Base-by-base conservation (phyloP, 2,113 vertebrate species). In the Anguilla rostrata region DNA sequence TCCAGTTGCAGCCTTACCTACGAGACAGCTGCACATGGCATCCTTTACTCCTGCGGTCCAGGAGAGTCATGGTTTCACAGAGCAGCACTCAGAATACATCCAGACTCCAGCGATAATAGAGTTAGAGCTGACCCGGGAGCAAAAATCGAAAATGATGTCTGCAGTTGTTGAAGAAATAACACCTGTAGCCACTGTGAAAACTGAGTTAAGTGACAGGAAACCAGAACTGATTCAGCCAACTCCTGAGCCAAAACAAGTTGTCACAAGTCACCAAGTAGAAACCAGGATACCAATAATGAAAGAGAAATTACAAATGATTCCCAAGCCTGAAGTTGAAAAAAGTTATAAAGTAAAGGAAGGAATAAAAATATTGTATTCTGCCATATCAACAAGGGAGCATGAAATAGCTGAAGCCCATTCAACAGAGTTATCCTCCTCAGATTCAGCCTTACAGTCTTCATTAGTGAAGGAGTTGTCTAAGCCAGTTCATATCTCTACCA, bases 291-390 rank as follows among this genome's bases (percentile, higher is more conserved):
- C 88, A 5, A 89, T 95, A 39, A 86, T 87, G 1, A 92, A 93
- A 86, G 95, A 95, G 86, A 63, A 78, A 3, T 89, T 84, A 14
- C 89, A 84, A 3, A 5, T 92, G 15, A 91, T 95, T 66, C 89
- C 92, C 16, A 88, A 81, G 84, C 87, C 92, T 40, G 89, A 92
- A n/a, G 57, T 90, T 8, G 94, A 96, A 89, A 94, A 88, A 39
- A 88, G 94, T 79, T 94, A 94, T 86, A 90, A 92, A 81, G 93
- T 94, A 1, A 95, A 94, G 71, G 96, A 97, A 86, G 95, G 94
- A 5, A 89, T 94, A 60, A 94, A 94, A 87, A 95, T 95, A 86
- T 90, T 96, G 63, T 95, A 95, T 63, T 93, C 95, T 0, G 93
- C 94, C 40, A 90, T 96, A 82, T 94, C 93, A 66, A 83, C 91